Evolutionary conservation across 1,140 invertebrate genomes (phyloP).

Genomic region (Luehdorfia chinensis): DNA sequence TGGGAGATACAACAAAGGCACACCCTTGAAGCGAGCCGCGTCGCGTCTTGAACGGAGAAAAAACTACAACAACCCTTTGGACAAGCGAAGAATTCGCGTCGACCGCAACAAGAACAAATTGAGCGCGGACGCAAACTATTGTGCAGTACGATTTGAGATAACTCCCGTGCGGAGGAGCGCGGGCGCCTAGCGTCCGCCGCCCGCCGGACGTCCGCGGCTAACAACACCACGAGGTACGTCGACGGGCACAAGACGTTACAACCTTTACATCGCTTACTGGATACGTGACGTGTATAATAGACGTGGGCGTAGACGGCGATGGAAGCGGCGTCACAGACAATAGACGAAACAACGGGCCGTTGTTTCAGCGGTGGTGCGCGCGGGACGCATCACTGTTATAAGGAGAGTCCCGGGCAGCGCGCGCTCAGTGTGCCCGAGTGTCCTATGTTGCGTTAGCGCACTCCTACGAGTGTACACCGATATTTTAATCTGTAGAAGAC

Average conservation of each 20-base stretch:
- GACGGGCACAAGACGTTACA: conserved; percentile 15
- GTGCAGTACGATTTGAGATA: conserved; percentile 73
- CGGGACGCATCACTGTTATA: conserved; percentile 71
- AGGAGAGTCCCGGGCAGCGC: conserved; percentile 66
- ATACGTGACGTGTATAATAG: conserved; percentile 12
- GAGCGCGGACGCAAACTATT: conserved; percentile 67
- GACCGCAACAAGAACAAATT: conserved; percentile 75
- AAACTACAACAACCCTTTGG: conserved; percentile 64
- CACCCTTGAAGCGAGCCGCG: conserved; percentile 44
- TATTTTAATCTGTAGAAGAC: conserved; percentile 31
- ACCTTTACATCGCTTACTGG: conserved; percentile 36
- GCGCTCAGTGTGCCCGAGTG: conserved; percentile 71
- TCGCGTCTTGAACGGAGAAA: conserved; percentile 49
- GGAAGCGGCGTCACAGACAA: conserved; percentile 31
- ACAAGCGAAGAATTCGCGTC: conserved; percentile 69
- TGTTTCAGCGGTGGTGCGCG: conserved; percentile 48
- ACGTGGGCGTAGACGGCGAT: conserved; percentile 32
- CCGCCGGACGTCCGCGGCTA: conserved; percentile 60
- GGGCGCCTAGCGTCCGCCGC: conserved; percentile 53
- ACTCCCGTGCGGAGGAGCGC: conserved; percentile 59
- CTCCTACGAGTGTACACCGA: conserved; percentile 43
- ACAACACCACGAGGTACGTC: conserved; percentile 12
- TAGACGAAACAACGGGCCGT: conserved; percentile 35
- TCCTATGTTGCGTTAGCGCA: conserved; percentile 71
- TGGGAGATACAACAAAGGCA: conserved; percentile 51